These are phyloP conservation scores for Meghimatium bilineatum DNA, from an alignment of 2,888 invertebrate species.

Conservation along the genomic window DNA sequence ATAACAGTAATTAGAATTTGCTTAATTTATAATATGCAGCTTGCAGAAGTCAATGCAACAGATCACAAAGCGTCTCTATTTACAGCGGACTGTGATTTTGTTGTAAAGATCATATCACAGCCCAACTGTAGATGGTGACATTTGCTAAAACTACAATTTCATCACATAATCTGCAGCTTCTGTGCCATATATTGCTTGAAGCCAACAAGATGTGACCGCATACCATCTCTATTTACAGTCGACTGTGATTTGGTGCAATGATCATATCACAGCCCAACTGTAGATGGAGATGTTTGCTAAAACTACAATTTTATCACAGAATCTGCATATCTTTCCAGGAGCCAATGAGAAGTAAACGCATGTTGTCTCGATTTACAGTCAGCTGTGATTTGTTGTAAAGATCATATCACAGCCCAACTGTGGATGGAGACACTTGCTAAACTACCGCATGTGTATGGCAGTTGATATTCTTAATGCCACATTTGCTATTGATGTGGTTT, in stretches of 20 bases:
- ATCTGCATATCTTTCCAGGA: no score
- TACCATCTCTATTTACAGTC: neutral
- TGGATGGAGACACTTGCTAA: neutral
- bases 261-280: slow-evolving; percentile 9
- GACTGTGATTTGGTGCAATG: neutral
- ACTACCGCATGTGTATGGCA: no score
- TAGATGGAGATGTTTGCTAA: no score
- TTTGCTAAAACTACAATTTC: no score
- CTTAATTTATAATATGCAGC: no score
- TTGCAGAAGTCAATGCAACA: neutral
- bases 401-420: neutral
- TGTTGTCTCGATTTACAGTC: neutral
- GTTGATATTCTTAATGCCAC: no score
- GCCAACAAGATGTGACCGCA: neutral
- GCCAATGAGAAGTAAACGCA: no score
- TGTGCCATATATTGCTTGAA: neutral
- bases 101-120: neutral
- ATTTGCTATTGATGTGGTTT: no score
- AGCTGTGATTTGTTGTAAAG: neutral
- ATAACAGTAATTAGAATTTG: no score
- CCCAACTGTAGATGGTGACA: no score
- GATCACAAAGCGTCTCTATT: neutral
- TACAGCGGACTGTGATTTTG: neutral
- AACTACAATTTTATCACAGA: neutral
- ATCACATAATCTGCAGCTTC: neutral